Evolutionary conservation across 1,140 invertebrate genomes (phyloP).

Genomic region (Heliothis virescens): DNA sequence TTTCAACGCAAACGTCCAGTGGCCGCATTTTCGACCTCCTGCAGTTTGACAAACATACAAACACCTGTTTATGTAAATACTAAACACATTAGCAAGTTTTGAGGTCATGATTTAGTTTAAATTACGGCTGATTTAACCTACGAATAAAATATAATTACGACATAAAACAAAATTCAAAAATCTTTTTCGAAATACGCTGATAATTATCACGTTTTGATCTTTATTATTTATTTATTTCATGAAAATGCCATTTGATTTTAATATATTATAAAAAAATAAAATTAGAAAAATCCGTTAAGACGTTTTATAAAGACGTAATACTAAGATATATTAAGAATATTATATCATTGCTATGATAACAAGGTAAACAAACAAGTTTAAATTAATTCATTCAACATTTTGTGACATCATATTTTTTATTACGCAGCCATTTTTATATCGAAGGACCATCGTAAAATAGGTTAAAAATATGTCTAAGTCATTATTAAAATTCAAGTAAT

Average conservation of each 20-base stretch:
- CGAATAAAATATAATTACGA: neutral
- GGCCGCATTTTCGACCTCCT: neutral
- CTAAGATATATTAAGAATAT: too few species aligned
- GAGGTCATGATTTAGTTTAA: neutral
- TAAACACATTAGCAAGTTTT: slow-evolving; percentile 2
- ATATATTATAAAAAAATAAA: too few species aligned
- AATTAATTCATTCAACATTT: too few species aligned
- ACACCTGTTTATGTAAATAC: neutral
- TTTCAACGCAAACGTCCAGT: neutral
- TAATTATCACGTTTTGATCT: too few species aligned
- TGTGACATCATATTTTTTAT: slow-evolving; percentile 7
- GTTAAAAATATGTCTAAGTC: neutral
- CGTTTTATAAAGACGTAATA: too few species aligned
- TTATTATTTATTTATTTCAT: too few species aligned
- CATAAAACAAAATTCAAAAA: neutral
- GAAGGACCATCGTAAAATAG: neutral
- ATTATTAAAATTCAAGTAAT: neutral
- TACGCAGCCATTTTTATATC: neutral
- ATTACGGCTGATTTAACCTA: neutral
- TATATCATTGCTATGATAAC: too few species aligned
- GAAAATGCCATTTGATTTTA: too few species aligned
- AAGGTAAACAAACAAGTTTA: neutral
- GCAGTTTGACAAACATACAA: neutral
- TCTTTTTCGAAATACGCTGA: neutral
- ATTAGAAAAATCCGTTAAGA: too few species aligned